These are phyloP conservation scores for Parus major DNA, from an alignment of 2,113 vertebrate species.

Conservation along the genomic window DNA sequence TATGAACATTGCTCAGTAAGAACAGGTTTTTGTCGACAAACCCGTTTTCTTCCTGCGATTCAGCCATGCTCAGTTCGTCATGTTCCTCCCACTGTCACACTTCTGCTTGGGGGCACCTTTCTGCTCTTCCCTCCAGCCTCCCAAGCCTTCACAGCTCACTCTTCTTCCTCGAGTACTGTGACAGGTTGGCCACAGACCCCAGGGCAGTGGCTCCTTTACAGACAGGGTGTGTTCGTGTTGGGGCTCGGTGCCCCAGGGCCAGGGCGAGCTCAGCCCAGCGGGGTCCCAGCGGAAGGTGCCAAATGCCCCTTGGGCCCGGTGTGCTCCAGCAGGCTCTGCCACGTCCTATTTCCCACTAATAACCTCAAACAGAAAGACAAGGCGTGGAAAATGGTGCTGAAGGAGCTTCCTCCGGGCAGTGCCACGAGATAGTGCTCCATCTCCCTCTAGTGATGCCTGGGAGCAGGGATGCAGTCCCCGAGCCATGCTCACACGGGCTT, in stretches of 20 bases:
- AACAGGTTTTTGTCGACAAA: neutral
- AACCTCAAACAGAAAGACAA: neutral
- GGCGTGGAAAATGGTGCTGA: neutral
- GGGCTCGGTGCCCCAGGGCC: accelerated
- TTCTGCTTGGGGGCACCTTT: neutral
- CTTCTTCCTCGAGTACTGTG: neutral
- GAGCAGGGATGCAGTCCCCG: neutral
- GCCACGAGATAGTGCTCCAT: neutral
- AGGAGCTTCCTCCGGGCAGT: neutral
- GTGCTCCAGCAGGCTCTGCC: accelerated
- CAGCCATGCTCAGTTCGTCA: neutral
- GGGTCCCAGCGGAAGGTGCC: neutral
- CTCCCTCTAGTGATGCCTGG: slow-evolving; percentile 43
- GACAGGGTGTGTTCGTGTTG: accelerated
- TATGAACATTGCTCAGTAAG: neutral
- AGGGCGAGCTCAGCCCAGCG: accelerated
- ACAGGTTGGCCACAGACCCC: accelerated
- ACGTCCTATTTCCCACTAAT: neutral
- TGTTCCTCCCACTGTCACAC: accelerated
- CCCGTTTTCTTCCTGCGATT: neutral
- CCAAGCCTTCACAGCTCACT: neutral
- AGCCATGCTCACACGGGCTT: accelerated
- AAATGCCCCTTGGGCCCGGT: accelerated
- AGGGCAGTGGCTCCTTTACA: accelerated
- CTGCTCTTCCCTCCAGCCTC: neutral